Base-by-base conservation (phyloP, 1,140 invertebrate species). In the Pygmarrhopalites habei region DNA sequence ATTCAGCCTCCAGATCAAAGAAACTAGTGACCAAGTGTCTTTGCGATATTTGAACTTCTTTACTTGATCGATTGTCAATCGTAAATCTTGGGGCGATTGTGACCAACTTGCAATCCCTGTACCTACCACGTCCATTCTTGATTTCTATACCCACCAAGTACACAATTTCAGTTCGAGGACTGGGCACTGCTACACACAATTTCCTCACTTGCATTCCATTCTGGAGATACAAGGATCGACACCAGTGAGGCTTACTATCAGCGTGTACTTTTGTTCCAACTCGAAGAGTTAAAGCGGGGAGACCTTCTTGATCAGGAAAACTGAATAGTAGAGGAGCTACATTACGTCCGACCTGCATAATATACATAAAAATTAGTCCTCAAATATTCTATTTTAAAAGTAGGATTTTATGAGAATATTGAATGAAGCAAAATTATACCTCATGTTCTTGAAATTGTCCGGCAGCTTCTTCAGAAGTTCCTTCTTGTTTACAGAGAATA, bases 401-500 rank as follows among this genome's bases (percentile, higher is more conserved):
- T 7, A 35, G 15, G 32, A 35, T 35, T 35, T 35, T 5, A 35
- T 35, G 15, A 35, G 5, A 35, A 7, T 35, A 7, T 7, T 15
- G 19, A 47, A 47, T 47, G 44, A 47, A 47, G 39, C 39, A 41
- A 47, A 10, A 12, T n/a, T 29, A 25, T 1, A 69, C 81, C 79
- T 98, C 95, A 73, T 98, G 91, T 75, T 98, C 95, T 57, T 87
- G 86, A 75, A 89, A 92, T 78, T 99, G 95, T 12, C 95, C 95
- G 2, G 94, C 90, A 55, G 89, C 85, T 72, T 92, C 89, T 2
- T 77, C 72, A 4, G 79, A 79, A 14, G 83, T 83, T 10, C 90
- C 90, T 75, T 95, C 92, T 78, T 97, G 94, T 72, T 86, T 83
- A 74, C 95, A 94, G 23, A 98, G 86, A n/a, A 98, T 75, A 1